Percentiles rank a stretch among this genome's conserved stretches.
phyloP scores from a whole-genome alignment of 2,888 invertebrate species.

The Deilephila elpenor region DNA sequence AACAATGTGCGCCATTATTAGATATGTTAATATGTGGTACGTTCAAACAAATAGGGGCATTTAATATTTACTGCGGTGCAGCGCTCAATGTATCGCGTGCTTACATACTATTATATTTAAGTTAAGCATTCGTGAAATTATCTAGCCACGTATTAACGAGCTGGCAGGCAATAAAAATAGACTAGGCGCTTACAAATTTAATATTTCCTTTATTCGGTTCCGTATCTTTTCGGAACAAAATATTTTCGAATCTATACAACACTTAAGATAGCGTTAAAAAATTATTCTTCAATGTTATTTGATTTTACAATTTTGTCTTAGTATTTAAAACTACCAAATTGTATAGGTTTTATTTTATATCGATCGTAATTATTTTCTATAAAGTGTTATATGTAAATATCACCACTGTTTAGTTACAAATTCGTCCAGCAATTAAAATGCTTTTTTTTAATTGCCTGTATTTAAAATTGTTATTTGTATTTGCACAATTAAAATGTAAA shows the following conservation, averaged over 20 bases:
- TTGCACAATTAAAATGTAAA: not conserved
- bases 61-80: not conserved
- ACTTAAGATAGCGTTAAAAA: not conserved
- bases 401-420: too few species aligned
- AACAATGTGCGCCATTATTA: not conserved
- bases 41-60: constrained; percentile 5
- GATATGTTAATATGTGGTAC: not conserved
- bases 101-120: constrained; percentile 31
- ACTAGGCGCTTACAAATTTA: constrained; percentile 18
- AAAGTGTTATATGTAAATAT: too few species aligned
- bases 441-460: not conserved
- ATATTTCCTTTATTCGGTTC: constrained; percentile 16
- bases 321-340: too few species aligned
- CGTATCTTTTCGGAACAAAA: not conserved
- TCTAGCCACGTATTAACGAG: constrained; percentile 32
- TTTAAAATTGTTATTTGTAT: not conserved
- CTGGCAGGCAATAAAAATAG: constrained; percentile 36
- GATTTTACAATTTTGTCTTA: too few species aligned
- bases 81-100: constrained; percentile 30
- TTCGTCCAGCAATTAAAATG: not conserved
- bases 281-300: not conserved
- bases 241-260: not conserved
- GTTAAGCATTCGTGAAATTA: constrained; percentile 39
- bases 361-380: too few species aligned
- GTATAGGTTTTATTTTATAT: too few species aligned